Evolutionary conservation across 2,797 vertebrate genomes (phyloP), one percentile per base, ranked within the genome.

Genomic region (Rhyacichthys aspro): DNA sequence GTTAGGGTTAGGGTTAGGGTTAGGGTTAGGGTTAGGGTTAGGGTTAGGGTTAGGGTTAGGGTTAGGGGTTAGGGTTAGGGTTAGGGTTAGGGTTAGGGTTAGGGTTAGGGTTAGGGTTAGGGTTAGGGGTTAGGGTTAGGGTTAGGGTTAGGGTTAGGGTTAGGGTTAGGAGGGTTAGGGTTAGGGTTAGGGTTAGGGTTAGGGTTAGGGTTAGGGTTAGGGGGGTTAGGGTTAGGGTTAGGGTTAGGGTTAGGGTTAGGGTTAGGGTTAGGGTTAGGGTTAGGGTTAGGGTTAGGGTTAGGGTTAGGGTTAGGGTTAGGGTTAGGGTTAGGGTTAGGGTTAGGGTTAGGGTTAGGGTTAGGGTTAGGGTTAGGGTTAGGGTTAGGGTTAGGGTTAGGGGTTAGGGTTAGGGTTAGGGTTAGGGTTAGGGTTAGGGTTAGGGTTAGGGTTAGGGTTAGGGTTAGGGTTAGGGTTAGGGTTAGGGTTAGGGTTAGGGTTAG

Each of bases 11-110:
- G 19, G 19, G 19, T 23, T 23, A 23, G 19, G 19, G 19, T 23
- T 23, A 23, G 19, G 19, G 19, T 23, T 23, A 23, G 19, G 19
- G 19, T 23, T 23, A 23, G 19, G 19, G 19, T 23, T 23, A 55
- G 63, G 57, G 45, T 59, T 66, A 53, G 54, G 58, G 58, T 69
- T 59, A 67, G 70, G 52, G 45, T 67, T 67, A 61, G 64, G 53
- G 59, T 73, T 63, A 67, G 63, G 41, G 63, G 67, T 66, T 47
- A 58, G 63, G 63, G 63, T 23, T 43, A 49, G 45, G 44, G 4
- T 46, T 8, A n/a, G 39, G 39, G 5, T 42, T 8, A n/a, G 39
- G 39, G 39, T 7, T 42, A 8, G 11, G 39, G 39, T 5, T 42
- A 7, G 14, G 39, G 39, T 5, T 42, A 7, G 5, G 19, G 19